Evolutionary conservation across 1,140 invertebrate species (phyloP), one percentile per base, ranked within the genome.

Genomic region (Drosophila nigrodunni): DNA sequence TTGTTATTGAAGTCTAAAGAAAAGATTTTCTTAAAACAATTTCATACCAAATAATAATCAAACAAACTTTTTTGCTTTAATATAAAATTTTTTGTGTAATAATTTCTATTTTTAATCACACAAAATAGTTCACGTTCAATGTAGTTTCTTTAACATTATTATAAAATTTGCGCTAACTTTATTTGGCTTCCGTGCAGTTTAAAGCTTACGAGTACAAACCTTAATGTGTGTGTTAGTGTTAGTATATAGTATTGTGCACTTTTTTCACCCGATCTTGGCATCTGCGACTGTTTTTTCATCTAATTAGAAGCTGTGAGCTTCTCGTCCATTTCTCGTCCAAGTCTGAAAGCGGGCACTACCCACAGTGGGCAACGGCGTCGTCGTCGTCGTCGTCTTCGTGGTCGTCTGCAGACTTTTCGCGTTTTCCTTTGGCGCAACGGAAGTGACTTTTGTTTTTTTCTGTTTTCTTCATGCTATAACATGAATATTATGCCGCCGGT

Each of bases 391-490:
- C 47, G 47, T 49, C 18, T 15, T 13, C 41, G 41, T 55, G 43
- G 61, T 50, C 35, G 71, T 74, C 72, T 74, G 72, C 74, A 83
- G 85, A 87, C 85, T 88, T 87, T 87, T 89, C 80, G 85, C 83
- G 80, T 83, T 87, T 87, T 88, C 74, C 80, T 89, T 77, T 78
- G 73, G 74, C 70, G 72, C 87, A 70, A 54, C 86, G 86, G 86
- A 90, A 90, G 86, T 90, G 86, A 90, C 86, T 90, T 90, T 90
- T 83, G 82, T 90, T 90, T 90, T 90, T 83, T 86, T 73, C 34
- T 54, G 62, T 74, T 49, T 67, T 67, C 69, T 74, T 59, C 58
- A 39, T 72, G 60, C 55, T 82, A 41, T 66, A 80, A 77, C 80
- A 86, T 90, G 78, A 89, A 90, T 90, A 82, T 90, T 81, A 62